Evolutionary conservation across 2,113 vertebrate genomes (phyloP).

Genomic region (Tetraodon nigroviridis): DNA sequence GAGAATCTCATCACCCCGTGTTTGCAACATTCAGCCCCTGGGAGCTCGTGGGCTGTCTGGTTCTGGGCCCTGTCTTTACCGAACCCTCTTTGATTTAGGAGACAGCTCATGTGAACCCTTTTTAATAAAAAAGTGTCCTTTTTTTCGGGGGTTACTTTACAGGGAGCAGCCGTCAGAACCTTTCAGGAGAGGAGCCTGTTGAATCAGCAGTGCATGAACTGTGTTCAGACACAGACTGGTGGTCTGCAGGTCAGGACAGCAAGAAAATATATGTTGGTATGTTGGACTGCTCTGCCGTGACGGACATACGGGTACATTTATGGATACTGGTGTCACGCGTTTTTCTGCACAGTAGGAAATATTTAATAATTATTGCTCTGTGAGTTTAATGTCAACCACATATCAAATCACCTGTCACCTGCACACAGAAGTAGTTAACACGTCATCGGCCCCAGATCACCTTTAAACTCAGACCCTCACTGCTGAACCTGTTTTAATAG

Average conservation of each 20-base stretch:
- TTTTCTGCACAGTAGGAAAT: too few relatives aligned
- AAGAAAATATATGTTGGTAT: constrained; percentile 6
- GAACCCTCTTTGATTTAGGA: constrained; percentile 40
- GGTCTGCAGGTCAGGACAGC: constrained; percentile 40
- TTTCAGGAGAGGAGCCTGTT: constrained; percentile 46
- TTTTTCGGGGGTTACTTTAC: constrained; percentile 37
- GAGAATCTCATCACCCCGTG: constrained; percentile 20
- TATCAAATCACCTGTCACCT: too few relatives aligned
- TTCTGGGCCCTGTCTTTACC: constrained; percentile 23
- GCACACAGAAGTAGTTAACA: too few relatives aligned
- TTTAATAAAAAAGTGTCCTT: constrained; percentile 35
- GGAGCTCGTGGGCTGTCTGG: constrained; percentile 29
- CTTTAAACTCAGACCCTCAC: too few relatives aligned
- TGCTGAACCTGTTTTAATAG: too few relatives aligned
- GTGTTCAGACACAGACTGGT: constrained; percentile 57
- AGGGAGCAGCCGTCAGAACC: constrained; percentile 53
- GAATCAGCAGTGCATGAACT: constrained; percentile 60
- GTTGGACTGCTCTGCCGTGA: constrained; percentile 39
- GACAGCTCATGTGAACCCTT: constrained; percentile 40
- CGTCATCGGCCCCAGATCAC: too few relatives aligned
- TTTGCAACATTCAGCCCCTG: constrained; percentile 20
- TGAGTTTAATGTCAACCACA: too few relatives aligned
- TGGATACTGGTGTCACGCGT: neutral
- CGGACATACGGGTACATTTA: neutral
- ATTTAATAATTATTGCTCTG: too few relatives aligned